phyloP scores from a whole-genome alignment of 2,797 vertebrate species.

The Microtus obscurus region DNA sequence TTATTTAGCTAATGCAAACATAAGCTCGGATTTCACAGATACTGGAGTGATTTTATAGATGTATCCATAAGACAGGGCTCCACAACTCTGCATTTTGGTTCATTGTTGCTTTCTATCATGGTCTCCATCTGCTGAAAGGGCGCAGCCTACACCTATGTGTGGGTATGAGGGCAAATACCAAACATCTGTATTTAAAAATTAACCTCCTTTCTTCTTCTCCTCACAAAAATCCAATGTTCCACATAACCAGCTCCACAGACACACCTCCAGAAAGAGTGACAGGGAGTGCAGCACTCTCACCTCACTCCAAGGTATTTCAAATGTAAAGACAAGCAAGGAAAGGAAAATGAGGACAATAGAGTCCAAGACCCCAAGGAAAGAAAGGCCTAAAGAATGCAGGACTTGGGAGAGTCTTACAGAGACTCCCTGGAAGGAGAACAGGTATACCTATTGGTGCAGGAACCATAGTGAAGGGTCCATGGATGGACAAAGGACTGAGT shows the following conservation, averaged over 20 bases:
- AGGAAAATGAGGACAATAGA: too few relatives aligned
- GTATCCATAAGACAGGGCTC: background rate
- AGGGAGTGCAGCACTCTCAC: rapidly evolving
- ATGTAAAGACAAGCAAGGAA: background rate
- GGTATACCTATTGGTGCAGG: rapidly evolving
- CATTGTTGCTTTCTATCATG: background rate
- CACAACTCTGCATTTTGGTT: background rate
- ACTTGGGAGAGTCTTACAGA: background rate
- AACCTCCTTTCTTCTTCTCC: background rate
- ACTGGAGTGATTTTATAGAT: background rate
- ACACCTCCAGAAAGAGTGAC: background rate
- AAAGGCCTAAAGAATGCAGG: background rate
- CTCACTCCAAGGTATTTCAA: background rate
- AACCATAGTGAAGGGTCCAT: rapidly evolving
- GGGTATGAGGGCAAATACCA: background rate
- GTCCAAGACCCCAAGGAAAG: background rate
- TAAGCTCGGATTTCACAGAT: background rate
- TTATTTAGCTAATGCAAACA: background rate
- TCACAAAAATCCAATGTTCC: background rate
- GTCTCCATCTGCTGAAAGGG: background rate
- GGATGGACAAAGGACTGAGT: background rate
- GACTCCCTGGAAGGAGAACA: background rate
- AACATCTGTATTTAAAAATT: background rate
- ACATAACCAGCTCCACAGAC: background rate
- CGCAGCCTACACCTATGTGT: background rate